These are phyloP conservation scores for Tenthredo scrophulariae DNA, from an alignment of 2,888 invertebrate genomes.

Conservation along the genomic window DNA sequence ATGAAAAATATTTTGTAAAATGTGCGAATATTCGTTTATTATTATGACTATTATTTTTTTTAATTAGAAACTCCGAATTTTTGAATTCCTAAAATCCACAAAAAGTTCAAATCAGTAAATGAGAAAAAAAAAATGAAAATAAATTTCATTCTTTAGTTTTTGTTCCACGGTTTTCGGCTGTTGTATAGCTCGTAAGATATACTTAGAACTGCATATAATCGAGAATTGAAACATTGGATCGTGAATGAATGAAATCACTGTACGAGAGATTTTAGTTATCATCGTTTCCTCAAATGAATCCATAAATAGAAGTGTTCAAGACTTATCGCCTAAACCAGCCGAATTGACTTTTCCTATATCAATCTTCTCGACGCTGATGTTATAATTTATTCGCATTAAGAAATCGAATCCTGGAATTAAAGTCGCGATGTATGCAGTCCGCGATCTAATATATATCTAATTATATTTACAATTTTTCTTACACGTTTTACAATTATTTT, in stretches of 20 bases:
- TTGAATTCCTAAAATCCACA: neutral
- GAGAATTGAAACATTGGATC: neutral
- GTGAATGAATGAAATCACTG: conserved; percentile 73
- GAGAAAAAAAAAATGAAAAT: neutral
- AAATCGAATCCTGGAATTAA: neutral
- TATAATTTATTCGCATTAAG: neutral
- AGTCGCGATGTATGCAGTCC: neutral
- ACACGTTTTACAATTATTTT: too few relatives aligned
- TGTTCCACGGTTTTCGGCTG: neutral
- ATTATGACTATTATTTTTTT: neutral
- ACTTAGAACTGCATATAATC: neutral
- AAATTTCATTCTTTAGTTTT: neutral
- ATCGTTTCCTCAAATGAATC: conserved; percentile 68
- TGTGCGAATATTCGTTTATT: neutral
- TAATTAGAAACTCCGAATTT: neutral
- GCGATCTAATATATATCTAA: neutral
- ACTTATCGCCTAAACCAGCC: neutral
- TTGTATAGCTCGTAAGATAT: neutral
- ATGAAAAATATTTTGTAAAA: too few relatives aligned
- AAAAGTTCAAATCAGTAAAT: neutral
- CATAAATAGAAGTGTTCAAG: conserved; percentile 60
- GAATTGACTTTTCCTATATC: neutral
- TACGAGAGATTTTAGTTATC: conserved; percentile 66
- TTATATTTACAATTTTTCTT: too few relatives aligned
- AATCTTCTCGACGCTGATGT: neutral